Percentiles rank a stretch among this genome's conserved stretches.
Evolutionary conservation across 1,140 invertebrate genomes (phyloP).

Genomic region (Zaprionus tsacasi): DNA sequence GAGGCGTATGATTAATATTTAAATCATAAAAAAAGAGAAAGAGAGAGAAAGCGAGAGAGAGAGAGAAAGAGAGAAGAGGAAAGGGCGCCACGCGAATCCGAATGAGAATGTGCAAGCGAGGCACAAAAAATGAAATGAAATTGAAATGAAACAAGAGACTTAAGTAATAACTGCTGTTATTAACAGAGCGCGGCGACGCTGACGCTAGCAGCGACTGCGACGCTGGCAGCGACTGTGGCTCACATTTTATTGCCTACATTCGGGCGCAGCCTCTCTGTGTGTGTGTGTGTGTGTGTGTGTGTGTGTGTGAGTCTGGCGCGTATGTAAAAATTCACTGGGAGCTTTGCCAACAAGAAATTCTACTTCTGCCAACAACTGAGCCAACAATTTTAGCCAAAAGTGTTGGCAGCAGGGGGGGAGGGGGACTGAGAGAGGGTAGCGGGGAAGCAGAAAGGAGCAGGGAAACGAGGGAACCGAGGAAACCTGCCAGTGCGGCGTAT

Average conservation of each 20-base stretch:
- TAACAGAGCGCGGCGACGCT: constrained; percentile 39
- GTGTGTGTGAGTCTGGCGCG: constrained; percentile 8
- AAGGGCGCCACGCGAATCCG: constrained; percentile 10
- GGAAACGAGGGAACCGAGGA: not conserved
- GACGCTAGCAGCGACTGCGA: not conserved
- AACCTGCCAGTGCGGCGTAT: constrained; percentile 11
- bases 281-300: not conserved
- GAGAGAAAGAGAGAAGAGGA: not conserved
- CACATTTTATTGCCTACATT: constrained; percentile 50
- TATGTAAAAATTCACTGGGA: constrained; percentile 27
- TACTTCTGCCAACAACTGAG: constrained; percentile 53
- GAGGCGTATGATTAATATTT: constrained; percentile 68
- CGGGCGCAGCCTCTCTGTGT: not conserved
- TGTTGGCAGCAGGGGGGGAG: not conserved
- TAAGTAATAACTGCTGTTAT: constrained; percentile 67
- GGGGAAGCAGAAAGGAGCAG: no score
- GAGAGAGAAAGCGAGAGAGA: not conserved
- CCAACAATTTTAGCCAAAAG: constrained; percentile 32
- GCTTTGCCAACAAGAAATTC: constrained; percentile 60
- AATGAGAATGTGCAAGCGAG: constrained; percentile 45
- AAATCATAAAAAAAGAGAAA: constrained; percentile 33
- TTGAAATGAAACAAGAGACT: constrained; percentile 68
- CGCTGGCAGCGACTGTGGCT: constrained; percentile 3
- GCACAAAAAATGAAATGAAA: constrained; percentile 53
- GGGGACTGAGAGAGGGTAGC: not conserved